Evolutionary conservation across 1,140 invertebrate genomes (phyloP), one percentile per base, ranked within the genome.

Genomic region (Drosophila kurseongensis): DNA sequence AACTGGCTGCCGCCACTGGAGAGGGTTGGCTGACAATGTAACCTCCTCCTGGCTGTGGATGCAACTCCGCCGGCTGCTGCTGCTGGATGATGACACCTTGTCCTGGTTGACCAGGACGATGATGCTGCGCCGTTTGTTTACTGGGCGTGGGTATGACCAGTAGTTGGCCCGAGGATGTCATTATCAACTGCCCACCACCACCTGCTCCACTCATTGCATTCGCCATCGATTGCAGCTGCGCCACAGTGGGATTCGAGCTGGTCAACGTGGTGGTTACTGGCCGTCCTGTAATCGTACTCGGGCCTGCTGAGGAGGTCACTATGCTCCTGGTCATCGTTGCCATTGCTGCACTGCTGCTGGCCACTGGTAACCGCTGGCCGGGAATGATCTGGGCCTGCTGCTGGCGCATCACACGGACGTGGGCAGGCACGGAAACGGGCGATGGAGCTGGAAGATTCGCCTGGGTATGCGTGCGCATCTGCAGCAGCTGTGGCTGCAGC

Each of bases 351-450:
- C 54, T 78, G 48, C 72, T 76, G 32, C 73, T 76, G 44, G 57
- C 66, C 38, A 77, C 44, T 0, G 81, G 7, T 13, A 59, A 38
- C 0, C 82, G 62, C 32, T 86, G 78, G 12, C 57, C 41, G 45
- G 72, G 51, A 14, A 69, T 48, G 35, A 75, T 54, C 40, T 78
- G 80, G 0, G 45, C 18, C 51, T 75, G 72, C 32, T 76, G 60
- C 36, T 66, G 47, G 0, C 74, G 73, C 73, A 76, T 59, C 32
- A 76, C 45, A 3, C 73, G 60, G 0, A 76, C 52, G 10, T 69
- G 95, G 96, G 44, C 94, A 7, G 96, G 95, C 4, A 96, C 95
- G 0, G 95, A 96, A 4, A 95, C 95, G 0, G 96, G 96, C 74
- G 96, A 95, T 45, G 96, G 38, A 51, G 38, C 48, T 12, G 36